Evolutionary conservation across 64 coral and sea anemone species (phyloP), one percentile per base, ranked within the genome.

Genomic region (Acropora tenuis): DNA sequence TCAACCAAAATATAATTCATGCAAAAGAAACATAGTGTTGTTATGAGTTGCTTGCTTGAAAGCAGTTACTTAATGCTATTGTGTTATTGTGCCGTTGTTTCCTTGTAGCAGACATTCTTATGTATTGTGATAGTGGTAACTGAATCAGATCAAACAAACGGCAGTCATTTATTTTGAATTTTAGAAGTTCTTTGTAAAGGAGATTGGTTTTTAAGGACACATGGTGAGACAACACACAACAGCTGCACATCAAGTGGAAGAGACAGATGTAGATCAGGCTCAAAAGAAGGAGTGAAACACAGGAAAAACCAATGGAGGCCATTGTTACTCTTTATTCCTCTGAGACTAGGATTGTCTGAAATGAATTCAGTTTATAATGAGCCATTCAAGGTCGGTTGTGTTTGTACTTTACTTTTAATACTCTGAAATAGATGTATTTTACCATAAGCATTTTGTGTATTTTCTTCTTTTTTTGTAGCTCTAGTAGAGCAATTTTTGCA

Each of bases 291-390:
- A 16, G 20, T 41, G 43, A 84, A 88, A 66, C 41, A 47, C 48
- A 87, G 83, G 45, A 88, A 89, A 50, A 47, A 49, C 18, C n/a
- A 50, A 30, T 99, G 97, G 97, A 96, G 93, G 89, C 97, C 97
- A 57, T 49, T 99, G 1, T 63, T 99, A 11, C 80, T 99, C 61
- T 99, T 99, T 86, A 93, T 99, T 44, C 97, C 97, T 58, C 79
- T 99, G 73, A 83, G 97, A 73, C 88, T 99, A 76, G 97, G 97
- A 75, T 80, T 99, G 40, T 91, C 94, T 16, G 94, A 93, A 53
- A 99, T 99, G 91, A 99, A 99, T 59, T 78, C 89, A 50, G 91
- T 99, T 78, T 99, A 99, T 53, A 93, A 96, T 76, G 88, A 95
- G 30, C 71, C 94, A 18, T 92, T 99, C 43, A 99, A 99, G 97